Evolutionary conservation across 2,797 vertebrate genomes (phyloP), one percentile per base, ranked within the genome.

Genomic region (Carduelis carduelis): DNA sequence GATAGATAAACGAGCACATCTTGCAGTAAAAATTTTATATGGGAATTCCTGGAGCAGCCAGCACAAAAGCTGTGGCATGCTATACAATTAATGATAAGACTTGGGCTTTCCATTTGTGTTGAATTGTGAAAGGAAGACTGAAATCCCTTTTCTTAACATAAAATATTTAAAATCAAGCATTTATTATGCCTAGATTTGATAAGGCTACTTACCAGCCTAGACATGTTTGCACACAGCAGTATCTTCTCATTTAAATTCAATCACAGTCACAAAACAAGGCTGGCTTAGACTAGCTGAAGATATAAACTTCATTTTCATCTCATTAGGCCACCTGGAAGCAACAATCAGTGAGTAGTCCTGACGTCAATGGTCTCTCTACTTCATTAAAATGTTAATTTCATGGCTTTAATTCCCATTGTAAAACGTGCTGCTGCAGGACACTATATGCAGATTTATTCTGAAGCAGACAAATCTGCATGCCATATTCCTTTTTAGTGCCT

Each of bases 351-450:
- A 97, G 95, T 93, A 95, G 95, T 96, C 94, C 95, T 98, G 97
- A 98, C 92, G 88, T 98, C 97, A 98, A 35, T 97, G 94, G 97
- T 95, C 96, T 97, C 80, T 97, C 97, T 97, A 90, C 97, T 98
- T 98, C 98, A 98, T 98, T 98, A 98, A 98, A 98, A 98, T 98
- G 97, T 96, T 98, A 98, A 98, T 98, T 98, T 98, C 96, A 95
- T 97, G 96, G 96, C 87, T 98, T 97, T 98, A 98, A 98, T 98
- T 98, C 97, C 94, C 86, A 97, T 98, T 98, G 95, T 97, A 96
- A 97, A 97, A 96, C 59, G 75, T 96, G 93, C 94, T 90, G 93
- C 96, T 97, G 85, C 83, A 93, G 97, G 96, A 97, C 94, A 94
- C 92, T 96, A 32, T 94, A 97, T 98, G 97, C 96, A 97, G 95